These are phyloP conservation scores for Aethina tumida DNA, from an alignment of 1,140 invertebrate genomes.

Conservation along the genomic window DNA sequence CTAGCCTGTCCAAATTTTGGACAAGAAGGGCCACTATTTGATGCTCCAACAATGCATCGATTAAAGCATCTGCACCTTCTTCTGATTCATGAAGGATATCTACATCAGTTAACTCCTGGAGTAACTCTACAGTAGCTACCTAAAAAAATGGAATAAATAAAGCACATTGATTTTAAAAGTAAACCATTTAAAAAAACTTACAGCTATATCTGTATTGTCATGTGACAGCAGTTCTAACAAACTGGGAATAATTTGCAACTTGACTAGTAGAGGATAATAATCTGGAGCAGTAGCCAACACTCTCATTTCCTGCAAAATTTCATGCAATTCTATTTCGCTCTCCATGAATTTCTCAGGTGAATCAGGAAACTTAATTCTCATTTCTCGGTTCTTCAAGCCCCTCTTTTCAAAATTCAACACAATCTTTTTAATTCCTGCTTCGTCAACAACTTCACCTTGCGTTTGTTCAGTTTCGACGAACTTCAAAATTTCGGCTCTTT, in stretches of 20 bases:
- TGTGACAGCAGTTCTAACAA: conserved; percentile 89
- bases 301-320: conserved; percentile 73
- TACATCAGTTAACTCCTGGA: conserved; percentile 90
- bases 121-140: conserved; percentile 32
- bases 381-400: conserved; percentile 91
- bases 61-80: conserved; percentile 67
- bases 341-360: conserved; percentile 99
- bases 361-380: conserved; percentile 97
- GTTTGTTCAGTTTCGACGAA: conserved; percentile 73
- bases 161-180: conserved; percentile 1
- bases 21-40: conserved; percentile 86
- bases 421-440: conserved; percentile 77
- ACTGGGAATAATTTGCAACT: conserved; percentile 79
- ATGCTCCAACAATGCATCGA: conserved; percentile 72
- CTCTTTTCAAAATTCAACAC: conserved; percentile 90
- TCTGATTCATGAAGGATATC: conserved; percentile 89
- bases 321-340: conserved; percentile 66
- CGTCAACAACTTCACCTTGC: conserved; percentile 75
- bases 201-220: conserved; percentile 92
- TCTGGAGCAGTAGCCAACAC: conserved; percentile 91
- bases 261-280: conserved; percentile 84
- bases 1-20: conserved; percentile 81
- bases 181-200: conserved; percentile 30
- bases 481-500: conserved; percentile 68
- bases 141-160: conserved; percentile 11